Evolutionary conservation across 1,140 invertebrate species (phyloP).

Genomic region (Ladona fulva): DNA sequence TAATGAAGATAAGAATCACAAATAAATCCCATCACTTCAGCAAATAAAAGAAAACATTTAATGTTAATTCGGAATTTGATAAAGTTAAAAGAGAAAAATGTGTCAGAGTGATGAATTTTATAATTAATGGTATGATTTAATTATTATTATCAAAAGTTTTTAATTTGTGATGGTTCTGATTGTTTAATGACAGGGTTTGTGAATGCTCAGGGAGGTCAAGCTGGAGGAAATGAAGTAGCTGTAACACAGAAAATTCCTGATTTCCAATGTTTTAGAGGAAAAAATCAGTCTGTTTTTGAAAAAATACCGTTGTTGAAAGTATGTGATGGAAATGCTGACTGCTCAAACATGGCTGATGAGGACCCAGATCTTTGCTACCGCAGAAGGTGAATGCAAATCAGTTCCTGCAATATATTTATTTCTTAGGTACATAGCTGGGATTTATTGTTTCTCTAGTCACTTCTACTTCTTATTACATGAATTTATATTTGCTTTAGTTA

Average conservation of each 20-base stretch:
- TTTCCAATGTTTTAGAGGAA: not conserved
- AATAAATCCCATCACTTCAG: too few relatives aligned
- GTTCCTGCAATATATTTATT: too few relatives aligned
- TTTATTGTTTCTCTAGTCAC: too few relatives aligned
- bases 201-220: not conserved
- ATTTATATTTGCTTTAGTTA: too few relatives aligned
- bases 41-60: too few relatives aligned
- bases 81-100: too few relatives aligned
- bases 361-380: constrained; percentile 14
- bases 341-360: constrained; percentile 19
- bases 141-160: not conserved
- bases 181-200: not conserved
- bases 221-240: not conserved
- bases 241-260: not conserved
- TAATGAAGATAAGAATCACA: too few relatives aligned
- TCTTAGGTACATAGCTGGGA: too few relatives aligned
- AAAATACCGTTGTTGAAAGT: not conserved
- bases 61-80: too few relatives aligned
- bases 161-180: not conserved
- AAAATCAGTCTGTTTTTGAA: not conserved
- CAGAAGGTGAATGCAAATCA: not conserved
- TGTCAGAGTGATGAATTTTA: too few relatives aligned
- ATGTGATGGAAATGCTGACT: constrained; percentile 19
- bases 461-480: too few relatives aligned
- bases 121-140: too few relatives aligned